Conservation (phyloP, 35 echinoderm and acorn worm species). For the Lytechinus pictus region DNA sequence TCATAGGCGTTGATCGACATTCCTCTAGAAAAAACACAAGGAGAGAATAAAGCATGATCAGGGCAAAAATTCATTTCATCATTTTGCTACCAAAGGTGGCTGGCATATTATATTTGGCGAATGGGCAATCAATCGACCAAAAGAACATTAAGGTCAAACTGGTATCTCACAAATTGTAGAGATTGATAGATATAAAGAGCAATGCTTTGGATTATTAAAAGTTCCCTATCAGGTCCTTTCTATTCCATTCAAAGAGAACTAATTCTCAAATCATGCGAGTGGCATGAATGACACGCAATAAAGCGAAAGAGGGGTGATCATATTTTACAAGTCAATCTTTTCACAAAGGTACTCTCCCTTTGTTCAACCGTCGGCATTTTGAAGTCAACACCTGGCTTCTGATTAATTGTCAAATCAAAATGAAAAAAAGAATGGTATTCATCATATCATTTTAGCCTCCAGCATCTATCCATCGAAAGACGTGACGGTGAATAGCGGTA, state of each 20-base stretch:
- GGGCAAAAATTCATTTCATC: not conserved
- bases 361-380: conserved; percentile 7
- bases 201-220: not conserved
- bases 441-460: not conserved
- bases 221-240: not conserved
- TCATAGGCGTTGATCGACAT: too few species aligned
- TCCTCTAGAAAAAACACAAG: not conserved
- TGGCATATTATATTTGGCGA: not conserved
- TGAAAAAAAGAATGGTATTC: not conserved
- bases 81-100: not conserved
- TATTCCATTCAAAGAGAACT: not conserved
- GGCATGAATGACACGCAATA: not conserved
- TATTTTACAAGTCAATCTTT: not conserved
- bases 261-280: not conserved
- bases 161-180: not conserved
- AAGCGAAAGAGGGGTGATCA: not conserved
- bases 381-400: conserved; percentile 8
- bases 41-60: not conserved
- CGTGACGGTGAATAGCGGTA: not conserved
- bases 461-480: not conserved
- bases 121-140: not conserved
- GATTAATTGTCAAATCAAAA: conserved; percentile 14
- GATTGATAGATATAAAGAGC: not conserved
- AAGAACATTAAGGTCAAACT: not conserved
- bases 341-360: not conserved